Conservation (phyloP, 2,888 invertebrate genomes). For the Acrocyrtus sp. region DNA sequence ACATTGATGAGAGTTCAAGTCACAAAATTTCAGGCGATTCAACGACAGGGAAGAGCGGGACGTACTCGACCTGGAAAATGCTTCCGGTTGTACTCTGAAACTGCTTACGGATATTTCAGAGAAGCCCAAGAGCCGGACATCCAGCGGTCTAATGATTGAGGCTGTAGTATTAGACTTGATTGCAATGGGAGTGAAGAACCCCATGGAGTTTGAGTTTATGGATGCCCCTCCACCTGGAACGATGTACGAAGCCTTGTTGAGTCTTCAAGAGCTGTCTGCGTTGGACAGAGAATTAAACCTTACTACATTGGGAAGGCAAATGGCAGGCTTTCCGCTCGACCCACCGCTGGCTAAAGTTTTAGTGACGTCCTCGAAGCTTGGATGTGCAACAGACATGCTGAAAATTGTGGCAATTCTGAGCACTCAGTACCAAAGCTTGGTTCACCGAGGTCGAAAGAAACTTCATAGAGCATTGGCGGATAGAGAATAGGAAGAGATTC, state of each 20-base stretch:
- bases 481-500: constrained; percentile 94
- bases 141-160: constrained; percentile 76
- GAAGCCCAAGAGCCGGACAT: constrained; percentile 65
- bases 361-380: constrained; percentile 97
- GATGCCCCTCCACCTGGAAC: constrained; percentile 98
- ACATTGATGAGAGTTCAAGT: constrained; percentile 19
- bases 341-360: constrained; percentile 98
- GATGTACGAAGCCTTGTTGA: constrained; percentile 95
- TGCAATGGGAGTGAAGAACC: constrained; percentile 99
- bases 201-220: constrained; percentile 98
- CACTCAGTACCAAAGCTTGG: constrained; percentile 89
- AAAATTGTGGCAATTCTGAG: constrained; percentile 99
- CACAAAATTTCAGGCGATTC: constrained; percentile 67
- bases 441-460: constrained; percentile 93
- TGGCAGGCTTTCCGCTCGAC: constrained; percentile 99
- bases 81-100: constrained; percentile 65
- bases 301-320: constrained; percentile 83
- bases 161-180: constrained; percentile 76
- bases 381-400: constrained; percentile 97
- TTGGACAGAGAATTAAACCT: constrained; percentile 72
- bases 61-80: constrained; percentile 66
- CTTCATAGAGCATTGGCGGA: constrained; percentile 97
- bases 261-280: constrained; percentile 94
- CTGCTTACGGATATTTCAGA: constrained; percentile 64
- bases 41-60: constrained; percentile 67